phyloP scores from a whole-genome alignment of 2,888 invertebrate species.

The Agrochola macilenta region DNA sequence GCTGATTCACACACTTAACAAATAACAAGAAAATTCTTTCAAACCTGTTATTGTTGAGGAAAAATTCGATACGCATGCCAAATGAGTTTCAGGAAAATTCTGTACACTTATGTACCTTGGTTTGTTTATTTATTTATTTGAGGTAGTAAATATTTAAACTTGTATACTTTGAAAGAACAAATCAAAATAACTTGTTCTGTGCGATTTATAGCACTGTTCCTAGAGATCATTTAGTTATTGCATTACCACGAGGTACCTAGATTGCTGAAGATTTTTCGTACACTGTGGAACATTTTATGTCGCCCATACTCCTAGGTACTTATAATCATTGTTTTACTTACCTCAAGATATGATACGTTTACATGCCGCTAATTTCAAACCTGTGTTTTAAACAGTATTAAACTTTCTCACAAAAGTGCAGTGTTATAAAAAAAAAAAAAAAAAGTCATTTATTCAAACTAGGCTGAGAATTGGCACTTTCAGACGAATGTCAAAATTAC shows the following conservation, averaged over 20 bases:
- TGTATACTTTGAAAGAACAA: neutral
- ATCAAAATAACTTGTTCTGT: neutral
- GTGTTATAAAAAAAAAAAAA: no score
- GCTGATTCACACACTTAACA: slow-evolving; percentile 36
- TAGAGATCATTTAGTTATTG: neutral
- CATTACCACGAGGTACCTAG: neutral
- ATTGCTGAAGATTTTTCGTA: neutral
- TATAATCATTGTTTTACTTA: neutral
- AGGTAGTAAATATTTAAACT: slow-evolving; percentile 32
- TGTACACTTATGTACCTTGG: neutral
- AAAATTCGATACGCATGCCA: slow-evolving; percentile 45
- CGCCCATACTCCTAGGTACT: neutral
- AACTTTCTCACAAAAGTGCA: neutral
- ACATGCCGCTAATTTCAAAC: neutral
- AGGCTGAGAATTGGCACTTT: no score
- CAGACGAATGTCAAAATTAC: no score
- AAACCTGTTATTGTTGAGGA: slow-evolving; percentile 33
- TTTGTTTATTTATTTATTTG: slow-evolving; percentile 20
- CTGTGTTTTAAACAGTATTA: neutral
- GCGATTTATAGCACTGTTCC: slow-evolving; percentile 7
- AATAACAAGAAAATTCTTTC: slow-evolving; percentile 34
- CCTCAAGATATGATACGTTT: neutral
- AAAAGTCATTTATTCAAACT: no score
- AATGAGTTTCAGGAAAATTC: slow-evolving; percentile 42
- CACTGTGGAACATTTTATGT: neutral